Evolutionary conservation across 2,888 invertebrate species (phyloP), one percentile per base, ranked within the genome.

Genomic region (Cecidostiba fungosa): DNA sequence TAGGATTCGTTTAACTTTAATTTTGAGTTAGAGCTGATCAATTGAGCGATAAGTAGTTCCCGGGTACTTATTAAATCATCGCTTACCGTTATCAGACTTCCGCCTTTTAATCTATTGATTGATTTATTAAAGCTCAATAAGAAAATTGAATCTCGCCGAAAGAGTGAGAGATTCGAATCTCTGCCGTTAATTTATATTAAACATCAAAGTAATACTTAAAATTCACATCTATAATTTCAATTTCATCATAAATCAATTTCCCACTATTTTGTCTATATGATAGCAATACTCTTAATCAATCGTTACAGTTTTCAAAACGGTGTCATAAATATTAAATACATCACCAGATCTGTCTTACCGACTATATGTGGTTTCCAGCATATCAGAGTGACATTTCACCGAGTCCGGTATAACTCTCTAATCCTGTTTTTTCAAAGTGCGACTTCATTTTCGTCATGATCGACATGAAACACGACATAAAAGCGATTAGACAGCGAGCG

Each of bases 31-130:
- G 66, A 19, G 66, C 23, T 73, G 83, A 81, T 77, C 43, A 29
- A 69, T 85, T 70, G 23, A 6, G 43, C 32, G 70, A 81, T 70
- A 77, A 77, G 54, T 14, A 72, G 47, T 74, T 39, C 3, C 23
- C 39, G 80, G 36, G 76, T 76, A 80, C 47, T 76, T 80, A 80
- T 84, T 80, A 84, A 83, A 84, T 80, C 79, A 76, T 85, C 77
- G 62, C 32, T 23, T 81, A 80, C 77, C 81, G 81, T 85, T 77
- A 72, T 77, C 77, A 26, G 74, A 74, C 62, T 47, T 72, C 72
- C 32, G 47, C 26, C 39, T 29, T 59, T 14, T 72, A 62, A 81
- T 80, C 69, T 59, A 85, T 70, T 79, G 39, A 74, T 69, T 79
- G 62, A 77, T 72, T 81, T 81, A 80, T 74, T 72, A 70, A 76